Evolutionary conservation across 2,113 vertebrate genomes (phyloP).

Genomic region (Pseudois nayaur): DNA sequence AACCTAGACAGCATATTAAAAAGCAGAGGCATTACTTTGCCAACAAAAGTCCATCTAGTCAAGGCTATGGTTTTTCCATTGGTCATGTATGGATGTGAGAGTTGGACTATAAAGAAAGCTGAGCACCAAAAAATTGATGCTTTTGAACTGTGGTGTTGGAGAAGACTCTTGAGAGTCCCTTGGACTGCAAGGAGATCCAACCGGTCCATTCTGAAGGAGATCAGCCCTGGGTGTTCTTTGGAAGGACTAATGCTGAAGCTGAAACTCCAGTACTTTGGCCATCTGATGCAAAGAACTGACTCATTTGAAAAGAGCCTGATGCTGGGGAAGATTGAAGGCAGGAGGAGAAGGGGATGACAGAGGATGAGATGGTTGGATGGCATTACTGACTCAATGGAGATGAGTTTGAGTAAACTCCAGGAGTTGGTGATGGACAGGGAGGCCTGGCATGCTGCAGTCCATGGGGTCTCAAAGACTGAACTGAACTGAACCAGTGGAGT

Average conservation of each 20-base stretch:
- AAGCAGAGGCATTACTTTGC: background rate
- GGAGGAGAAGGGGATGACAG: background rate
- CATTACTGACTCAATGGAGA: background rate
- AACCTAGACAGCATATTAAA: background rate
- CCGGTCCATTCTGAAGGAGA: background rate
- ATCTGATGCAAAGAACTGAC: background rate
- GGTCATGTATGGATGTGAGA: background rate
- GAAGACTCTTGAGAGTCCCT: background rate
- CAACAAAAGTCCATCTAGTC: background rate
- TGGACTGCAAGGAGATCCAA: background rate
- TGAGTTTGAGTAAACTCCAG: background rate
- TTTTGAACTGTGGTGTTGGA: background rate
- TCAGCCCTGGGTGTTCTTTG: background rate
- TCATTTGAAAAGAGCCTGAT: background rate
- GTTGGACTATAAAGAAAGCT: background rate
- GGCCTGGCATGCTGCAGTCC: background rate
- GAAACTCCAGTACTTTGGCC: background rate
- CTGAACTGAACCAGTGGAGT: background rate
- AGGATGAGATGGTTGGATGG: background rate
- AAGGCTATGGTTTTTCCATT: background rate
- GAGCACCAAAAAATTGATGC: background rate
- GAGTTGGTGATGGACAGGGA: background rate
- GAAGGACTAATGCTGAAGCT: background rate
- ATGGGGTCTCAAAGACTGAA: background rate
- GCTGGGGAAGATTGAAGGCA: background rate